Base-by-base conservation (phyloP, 2,113 vertebrate genomes). In the Sigmodon hispidus region DNA sequence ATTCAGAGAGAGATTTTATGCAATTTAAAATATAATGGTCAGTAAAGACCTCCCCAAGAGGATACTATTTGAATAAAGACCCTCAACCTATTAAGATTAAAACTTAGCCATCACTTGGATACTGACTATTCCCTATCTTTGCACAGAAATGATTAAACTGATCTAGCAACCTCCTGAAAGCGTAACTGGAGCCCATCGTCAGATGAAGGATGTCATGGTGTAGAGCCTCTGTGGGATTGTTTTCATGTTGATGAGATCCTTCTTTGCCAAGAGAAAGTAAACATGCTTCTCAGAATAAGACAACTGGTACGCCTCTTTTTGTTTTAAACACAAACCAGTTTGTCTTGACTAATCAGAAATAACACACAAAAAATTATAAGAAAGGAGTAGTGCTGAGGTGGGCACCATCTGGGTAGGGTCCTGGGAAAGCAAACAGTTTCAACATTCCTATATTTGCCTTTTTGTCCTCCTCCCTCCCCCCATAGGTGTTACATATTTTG, bases 251-350 rank as follows among this genome's bases (percentile, higher is more conserved):
- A 91, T 10, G 48, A 13, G 55, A 43, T 87, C 40, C 45, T 8
- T 17, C 16, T 69, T 50, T 77, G 55, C 50, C n/a, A 87, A 94
- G 52, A 90, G 40, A 59, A 92, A 93, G 80, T 45, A 50, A 57
- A 88, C 5, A 65, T 1, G 7, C 59, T 87, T 67, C 73, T 83
- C 45, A 91, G 50, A 94, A 80, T 80, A 90, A 87, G 57, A 45
- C 67, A 81, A 90, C 15, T 29, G 31, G 8, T 26, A 19, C 36
- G 45, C 88, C 70, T 90, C 59, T 76, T 63, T 93, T 88, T 84
- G 48, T 92, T 76, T 84, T 72, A 95, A 87, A 65, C 50, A 40
- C 76, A 94, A 16, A 70, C 69, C 61, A 90, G 15, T 80, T 87
- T 81, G 48, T 63, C 65, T 94, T 57, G 76, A 94, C 87, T 93